Evolutionary conservation across 2,888 invertebrate species (phyloP).

Genomic region (Drosophila atroscutellata): DNA sequence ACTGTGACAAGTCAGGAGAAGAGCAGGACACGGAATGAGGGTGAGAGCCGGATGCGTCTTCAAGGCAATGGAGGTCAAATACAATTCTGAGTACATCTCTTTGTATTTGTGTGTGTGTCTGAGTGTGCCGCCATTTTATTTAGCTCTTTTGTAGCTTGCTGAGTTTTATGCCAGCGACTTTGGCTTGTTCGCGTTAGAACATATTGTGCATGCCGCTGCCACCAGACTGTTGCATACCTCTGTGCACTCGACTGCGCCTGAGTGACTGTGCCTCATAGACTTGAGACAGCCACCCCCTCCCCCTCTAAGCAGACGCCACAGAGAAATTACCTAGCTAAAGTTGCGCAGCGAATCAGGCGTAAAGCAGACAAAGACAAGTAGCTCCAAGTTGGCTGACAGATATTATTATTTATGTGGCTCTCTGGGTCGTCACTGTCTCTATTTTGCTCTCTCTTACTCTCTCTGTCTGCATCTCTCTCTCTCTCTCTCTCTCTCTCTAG

Average conservation of each 20-base stretch:
- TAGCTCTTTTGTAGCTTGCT: slow-evolving; percentile 49
- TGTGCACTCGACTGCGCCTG: slow-evolving; percentile 60
- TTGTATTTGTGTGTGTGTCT: slow-evolving; percentile 3
- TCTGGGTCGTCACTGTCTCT: slow-evolving; percentile 38
- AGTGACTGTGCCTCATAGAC: slow-evolving; percentile 45
- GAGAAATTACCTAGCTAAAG: slow-evolving; percentile 75
- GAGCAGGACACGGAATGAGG: slow-evolving; percentile 16
- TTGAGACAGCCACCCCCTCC: neutral
- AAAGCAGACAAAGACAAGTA: slow-evolving; percentile 70
- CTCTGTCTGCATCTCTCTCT: neutral
- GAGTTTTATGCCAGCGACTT: slow-evolving; percentile 24
- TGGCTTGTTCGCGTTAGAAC: slow-evolving; percentile 33
- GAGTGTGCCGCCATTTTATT: slow-evolving; percentile 44
- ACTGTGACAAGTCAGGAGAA: slow-evolving; percentile 66
- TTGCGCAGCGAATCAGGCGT: slow-evolving; percentile 75
- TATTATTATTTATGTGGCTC: slow-evolving; percentile 76
- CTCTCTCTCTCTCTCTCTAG: neutral
- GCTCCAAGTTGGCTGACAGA: slow-evolving; percentile 67
- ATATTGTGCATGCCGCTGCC: slow-evolving; percentile 71
- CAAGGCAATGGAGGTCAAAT: slow-evolving; percentile 64
- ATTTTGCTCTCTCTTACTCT: neutral
- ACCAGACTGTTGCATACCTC: slow-evolving; percentile 72
- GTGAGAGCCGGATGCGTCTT: slow-evolving; percentile 53
- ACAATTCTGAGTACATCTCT: slow-evolving; percentile 23
- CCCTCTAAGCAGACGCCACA: slow-evolving; percentile 8